These are phyloP conservation scores for Ophion ellenae DNA, from an alignment of 2,888 invertebrate species.

Conservation along the genomic window DNA sequence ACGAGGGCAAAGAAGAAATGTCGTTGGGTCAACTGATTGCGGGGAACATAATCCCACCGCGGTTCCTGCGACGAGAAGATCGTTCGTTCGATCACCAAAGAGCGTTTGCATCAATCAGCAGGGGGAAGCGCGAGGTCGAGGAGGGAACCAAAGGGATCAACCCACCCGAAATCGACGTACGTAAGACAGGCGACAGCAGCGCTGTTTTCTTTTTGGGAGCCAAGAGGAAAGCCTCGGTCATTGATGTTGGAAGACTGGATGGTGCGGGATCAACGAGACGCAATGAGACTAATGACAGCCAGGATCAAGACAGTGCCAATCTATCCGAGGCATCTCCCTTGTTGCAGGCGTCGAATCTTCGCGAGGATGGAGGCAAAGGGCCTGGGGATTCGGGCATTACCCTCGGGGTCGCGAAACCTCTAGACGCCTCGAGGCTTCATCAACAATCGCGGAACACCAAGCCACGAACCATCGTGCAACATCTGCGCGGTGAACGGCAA, in stretches of 20 bases:
- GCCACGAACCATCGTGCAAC: conserved; percentile 56
- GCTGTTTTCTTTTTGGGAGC: background rate
- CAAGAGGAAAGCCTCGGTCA: background rate
- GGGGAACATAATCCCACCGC: background rate
- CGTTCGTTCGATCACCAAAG: conserved; percentile 44
- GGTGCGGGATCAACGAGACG: background rate
- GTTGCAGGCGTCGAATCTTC: conserved; percentile 4
- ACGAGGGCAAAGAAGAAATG: conserved; percentile 18
- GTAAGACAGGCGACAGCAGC: background rate
- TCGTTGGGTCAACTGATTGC: conserved; percentile 36
- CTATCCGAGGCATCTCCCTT: conserved; percentile 25
- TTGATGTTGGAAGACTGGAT: conserved; percentile 21
- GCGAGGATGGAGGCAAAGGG: conserved; percentile 13
- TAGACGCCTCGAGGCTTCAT: conserved; percentile 51
- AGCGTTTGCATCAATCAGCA: conserved; percentile 8
- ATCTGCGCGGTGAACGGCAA: conserved; percentile 54
- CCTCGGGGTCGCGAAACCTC: conserved; percentile 31
- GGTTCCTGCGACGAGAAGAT: background rate
- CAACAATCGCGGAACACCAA: conserved; percentile 67
- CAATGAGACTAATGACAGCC: background rate
- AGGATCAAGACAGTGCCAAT: conserved; percentile 23
- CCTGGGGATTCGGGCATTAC: conserved; percentile 11
- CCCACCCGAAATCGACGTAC: background rate
- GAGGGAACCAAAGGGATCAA: conserved; percentile 14
- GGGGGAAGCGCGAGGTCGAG: background rate